Evolutionary conservation across 2,888 invertebrate species (phyloP).

Genomic region (Dioctria rufipes): DNA sequence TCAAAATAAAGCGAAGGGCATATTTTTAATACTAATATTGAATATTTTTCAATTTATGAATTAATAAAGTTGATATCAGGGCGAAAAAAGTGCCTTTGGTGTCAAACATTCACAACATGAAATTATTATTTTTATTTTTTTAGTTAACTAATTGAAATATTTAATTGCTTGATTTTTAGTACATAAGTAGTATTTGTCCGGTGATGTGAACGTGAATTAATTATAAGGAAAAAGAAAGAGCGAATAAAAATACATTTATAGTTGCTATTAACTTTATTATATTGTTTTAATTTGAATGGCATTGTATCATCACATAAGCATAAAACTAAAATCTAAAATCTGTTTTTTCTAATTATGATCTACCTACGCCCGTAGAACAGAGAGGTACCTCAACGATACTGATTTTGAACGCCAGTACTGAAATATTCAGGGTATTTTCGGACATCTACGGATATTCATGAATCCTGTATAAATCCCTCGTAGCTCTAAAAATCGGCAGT

Average conservation of each 20-base stretch:
- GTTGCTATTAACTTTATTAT: slow-evolving; percentile 23
- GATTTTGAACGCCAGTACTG: no score
- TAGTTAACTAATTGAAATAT: background rate
- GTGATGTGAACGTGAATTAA: background rate
- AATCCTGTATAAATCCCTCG: no score
- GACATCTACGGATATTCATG: no score
- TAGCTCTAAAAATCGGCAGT: no score
- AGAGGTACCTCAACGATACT: no score
- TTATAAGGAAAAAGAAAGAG: background rate
- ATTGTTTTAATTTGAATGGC: background rate
- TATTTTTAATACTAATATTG: slow-evolving; percentile 38
- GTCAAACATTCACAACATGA: background rate
- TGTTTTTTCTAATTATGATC: no score
- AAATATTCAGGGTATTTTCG: no score
- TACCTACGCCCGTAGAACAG: no score
- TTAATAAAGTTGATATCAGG: slow-evolving; percentile 31
- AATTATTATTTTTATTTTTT: background rate
- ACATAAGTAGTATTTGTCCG: slow-evolving; percentile 34
- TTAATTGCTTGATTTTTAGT: slow-evolving; percentile 15
- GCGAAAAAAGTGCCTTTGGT: slow-evolving; percentile 27
- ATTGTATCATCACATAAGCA: no score
- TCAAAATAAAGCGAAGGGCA: background rate
- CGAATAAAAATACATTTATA: slow-evolving; percentile 39
- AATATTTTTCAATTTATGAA: slow-evolving; percentile 17
- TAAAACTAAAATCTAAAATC: no score